These are phyloP conservation scores for Cerastis rubricosa DNA, from an alignment of 2,888 invertebrate species.

Conservation along the genomic window DNA sequence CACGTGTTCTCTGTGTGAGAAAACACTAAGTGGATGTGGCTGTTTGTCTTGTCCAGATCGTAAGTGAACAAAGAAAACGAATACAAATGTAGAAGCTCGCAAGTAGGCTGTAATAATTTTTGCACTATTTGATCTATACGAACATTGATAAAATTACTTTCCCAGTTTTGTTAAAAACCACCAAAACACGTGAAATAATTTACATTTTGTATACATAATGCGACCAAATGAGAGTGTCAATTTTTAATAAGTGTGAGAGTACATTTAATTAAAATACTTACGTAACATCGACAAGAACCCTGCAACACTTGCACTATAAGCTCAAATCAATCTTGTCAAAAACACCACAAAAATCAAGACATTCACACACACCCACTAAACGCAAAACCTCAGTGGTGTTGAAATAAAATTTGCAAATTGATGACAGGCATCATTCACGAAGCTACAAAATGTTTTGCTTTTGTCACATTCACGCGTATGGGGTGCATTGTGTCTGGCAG, in stretches of 20 bases:
- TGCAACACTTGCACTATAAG: background rate
- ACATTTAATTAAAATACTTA: background rate
- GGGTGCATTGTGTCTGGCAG: slow-evolving; percentile 74
- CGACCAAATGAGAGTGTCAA: background rate
- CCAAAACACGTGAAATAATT: background rate
- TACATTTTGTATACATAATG: background rate
- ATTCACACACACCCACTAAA: slow-evolving; percentile 46
- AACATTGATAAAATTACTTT: background rate
- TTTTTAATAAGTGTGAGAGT: background rate
- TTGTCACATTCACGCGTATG: slow-evolving; percentile 67
- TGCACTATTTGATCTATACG: background rate
- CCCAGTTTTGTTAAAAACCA: background rate
- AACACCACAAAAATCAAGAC: slow-evolving; percentile 46
- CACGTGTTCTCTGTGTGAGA: slow-evolving; percentile 47
- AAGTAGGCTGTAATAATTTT: slow-evolving; percentile 6
- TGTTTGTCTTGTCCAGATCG: slow-evolving; percentile 53
- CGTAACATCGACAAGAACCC: background rate
- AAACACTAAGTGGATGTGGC: slow-evolving; percentile 53
- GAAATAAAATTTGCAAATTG: slow-evolving; percentile 66
- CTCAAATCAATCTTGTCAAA: slow-evolving; percentile 34
- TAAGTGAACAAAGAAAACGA: slow-evolving; percentile 50
- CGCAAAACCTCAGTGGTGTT: slow-evolving; percentile 53
- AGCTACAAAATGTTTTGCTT: slow-evolving; percentile 62
- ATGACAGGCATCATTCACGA: slow-evolving; percentile 64
- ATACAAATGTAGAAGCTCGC: slow-evolving; percentile 34